phyloP scores from a whole-genome alignment of 2,113 vertebrate species.

The Myotis yumanensis region DNA sequence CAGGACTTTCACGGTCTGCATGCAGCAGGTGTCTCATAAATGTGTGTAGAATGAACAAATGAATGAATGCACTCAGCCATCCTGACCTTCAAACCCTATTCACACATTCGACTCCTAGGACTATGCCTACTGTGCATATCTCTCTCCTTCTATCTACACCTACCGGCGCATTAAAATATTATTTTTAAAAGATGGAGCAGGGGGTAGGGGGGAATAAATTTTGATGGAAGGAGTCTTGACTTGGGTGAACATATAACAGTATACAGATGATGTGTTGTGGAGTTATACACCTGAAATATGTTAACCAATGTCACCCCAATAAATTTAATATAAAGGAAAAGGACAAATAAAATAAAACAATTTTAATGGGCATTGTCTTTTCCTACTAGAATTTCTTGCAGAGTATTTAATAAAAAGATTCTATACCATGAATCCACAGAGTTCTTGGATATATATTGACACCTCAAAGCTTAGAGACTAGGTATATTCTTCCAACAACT shows the following conservation, averaged over 20 bases:
- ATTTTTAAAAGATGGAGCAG: background rate
- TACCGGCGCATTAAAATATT: background rate
- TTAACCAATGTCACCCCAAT: background rate
- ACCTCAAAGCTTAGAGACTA: background rate
- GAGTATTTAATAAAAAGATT: background rate
- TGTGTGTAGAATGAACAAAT: background rate
- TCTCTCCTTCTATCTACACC: too few species aligned
- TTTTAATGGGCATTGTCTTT: background rate
- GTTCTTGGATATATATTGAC: background rate
- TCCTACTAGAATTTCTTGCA: background rate
- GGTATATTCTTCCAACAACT: rapidly evolving
- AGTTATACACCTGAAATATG: background rate
- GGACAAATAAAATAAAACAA: background rate
- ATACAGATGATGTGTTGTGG: background rate
- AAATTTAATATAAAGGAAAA: background rate
- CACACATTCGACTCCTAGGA: background rate
- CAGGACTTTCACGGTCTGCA: background rate
- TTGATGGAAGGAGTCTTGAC: background rate
- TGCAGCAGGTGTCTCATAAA: background rate
- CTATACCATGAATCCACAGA: background rate
- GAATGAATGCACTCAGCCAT: background rate
- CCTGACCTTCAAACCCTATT: background rate
- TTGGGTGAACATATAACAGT: background rate
- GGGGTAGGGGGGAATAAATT: background rate
- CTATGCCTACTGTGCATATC: rapidly evolving